Evolutionary conservation across 2,113 vertebrate genomes (phyloP), one percentile per base, ranked within the genome.

Genomic region (Psittacula cyanocephala): DNA sequence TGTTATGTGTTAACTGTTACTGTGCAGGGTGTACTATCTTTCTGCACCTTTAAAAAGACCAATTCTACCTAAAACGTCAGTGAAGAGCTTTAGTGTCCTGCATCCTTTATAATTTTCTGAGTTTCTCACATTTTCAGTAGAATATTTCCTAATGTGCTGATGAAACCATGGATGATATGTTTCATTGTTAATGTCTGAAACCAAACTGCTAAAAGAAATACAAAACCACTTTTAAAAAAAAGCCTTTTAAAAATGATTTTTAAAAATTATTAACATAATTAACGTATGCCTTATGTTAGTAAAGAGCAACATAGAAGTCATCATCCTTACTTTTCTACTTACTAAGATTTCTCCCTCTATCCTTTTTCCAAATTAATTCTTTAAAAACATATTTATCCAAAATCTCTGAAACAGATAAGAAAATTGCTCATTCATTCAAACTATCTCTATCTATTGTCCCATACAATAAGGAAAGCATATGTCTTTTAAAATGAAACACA

Each of bases 111-210:
- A 81, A 75, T 80, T 89, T 92, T 71, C 74, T 71, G 57, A 94
- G 44, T 92, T 95, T 67, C 69, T 93, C 82, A 78, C 28, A 84
- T 81, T 95, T 97, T 46, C 39, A 64, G 28, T 31, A 62, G 77
- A 67, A 44, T 33, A 86, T 94, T 96, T 94, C 71, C 74, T 95
- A 96, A 95, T 62, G 11, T 94, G 41, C 49, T 97, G 77, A 82
- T 91, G 49, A 96, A 97, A 84, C n/a, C 35, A 91, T 60, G 17
- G 25, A 91, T 74, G 7, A 68, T 86, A 44, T 65, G 17, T 94
- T 93, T 41, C 64, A 65, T n/a, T 95, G 59, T n/a, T 80, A 84
- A 41, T 55, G 10, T 29, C 55, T 94, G 71, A 95, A 96, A 88
- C 17, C 7, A 16, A 86, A 88, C 67, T 83, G 17, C 72, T 88